Percentiles rank a stretch among this genome's conserved stretches.
Conservation (phyloP, 1,140 invertebrate genomes). For the Atta cephalotes region DNA sequence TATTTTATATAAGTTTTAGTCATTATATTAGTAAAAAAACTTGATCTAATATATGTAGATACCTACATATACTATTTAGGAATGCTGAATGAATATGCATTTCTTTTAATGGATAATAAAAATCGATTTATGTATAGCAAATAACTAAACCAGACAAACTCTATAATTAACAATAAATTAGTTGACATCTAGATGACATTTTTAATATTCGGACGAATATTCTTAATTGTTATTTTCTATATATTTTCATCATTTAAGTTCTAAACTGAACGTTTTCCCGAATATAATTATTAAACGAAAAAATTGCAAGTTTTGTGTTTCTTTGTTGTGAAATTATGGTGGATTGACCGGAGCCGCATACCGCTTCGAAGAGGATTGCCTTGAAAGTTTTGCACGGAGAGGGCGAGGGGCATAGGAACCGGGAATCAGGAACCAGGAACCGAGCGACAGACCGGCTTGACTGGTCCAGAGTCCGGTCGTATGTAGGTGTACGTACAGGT, state of each 20-base stretch:
- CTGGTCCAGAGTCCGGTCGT: slow-evolving; percentile 66
- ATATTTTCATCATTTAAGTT: background rate
- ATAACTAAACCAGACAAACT: background rate
- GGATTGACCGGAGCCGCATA: slow-evolving; percentile 42
- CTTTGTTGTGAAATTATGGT: slow-evolving; percentile 63
- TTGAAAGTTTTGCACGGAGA: slow-evolving; percentile 73
- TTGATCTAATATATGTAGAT: background rate
- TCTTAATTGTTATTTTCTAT: background rate
- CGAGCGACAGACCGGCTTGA: slow-evolving; percentile 73
- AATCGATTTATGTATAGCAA: background rate
- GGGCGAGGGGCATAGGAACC: slow-evolving; percentile 67
- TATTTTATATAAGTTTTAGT: too few species aligned
- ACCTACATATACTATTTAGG: too few species aligned
- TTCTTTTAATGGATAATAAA: background rate
- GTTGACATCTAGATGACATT: background rate
- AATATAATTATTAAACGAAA: background rate
- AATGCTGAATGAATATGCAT: background rate
- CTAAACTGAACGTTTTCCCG: background rate
- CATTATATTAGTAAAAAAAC: background rate
- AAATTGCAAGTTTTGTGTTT: slow-evolving; percentile 18
- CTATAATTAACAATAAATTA: background rate
- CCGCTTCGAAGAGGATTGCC: slow-evolving; percentile 71
- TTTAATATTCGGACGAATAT: background rate
- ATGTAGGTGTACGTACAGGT: slow-evolving; percentile 68
- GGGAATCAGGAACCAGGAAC: slow-evolving; percentile 77